phyloP scores from a whole-genome alignment of 2,797 vertebrate species.

The Chelidonichthys spinosus region DNA sequence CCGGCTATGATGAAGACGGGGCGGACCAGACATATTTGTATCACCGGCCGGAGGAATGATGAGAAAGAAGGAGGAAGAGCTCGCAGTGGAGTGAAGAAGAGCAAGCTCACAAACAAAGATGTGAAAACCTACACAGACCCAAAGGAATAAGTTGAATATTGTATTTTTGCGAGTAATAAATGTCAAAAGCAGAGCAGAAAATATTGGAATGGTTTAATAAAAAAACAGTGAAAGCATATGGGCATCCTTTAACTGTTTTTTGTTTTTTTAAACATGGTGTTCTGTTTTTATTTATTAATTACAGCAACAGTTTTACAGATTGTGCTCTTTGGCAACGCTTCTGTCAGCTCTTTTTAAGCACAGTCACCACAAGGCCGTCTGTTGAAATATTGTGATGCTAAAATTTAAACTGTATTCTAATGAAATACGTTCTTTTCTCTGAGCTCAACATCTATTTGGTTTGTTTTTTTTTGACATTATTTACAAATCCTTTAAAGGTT shows the following conservation, averaged over 20 bases:
- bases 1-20: slow-evolving; percentile 61
- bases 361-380: slow-evolving; percentile 4
- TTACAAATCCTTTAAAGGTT: not conserved
- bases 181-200: slow-evolving; percentile 23
- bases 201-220: slow-evolving; percentile 15
- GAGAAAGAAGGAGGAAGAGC: not conserved
- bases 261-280: slow-evolving; percentile 1
- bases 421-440: slow-evolving; percentile 32
- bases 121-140: not conserved
- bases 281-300: slow-evolving; percentile 27
- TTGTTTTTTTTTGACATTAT: not conserved
- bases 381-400: slow-evolving; percentile 23
- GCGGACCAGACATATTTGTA: slow-evolving; percentile 69
- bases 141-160: slow-evolving; percentile 23
- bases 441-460: slow-evolving; percentile 44
- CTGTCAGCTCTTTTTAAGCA: slow-evolving; percentile 31
- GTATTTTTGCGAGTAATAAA: slow-evolving; percentile 27
- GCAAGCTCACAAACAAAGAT: too few relatives aligned
- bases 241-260: not conserved
- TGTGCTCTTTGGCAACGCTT: slow-evolving; percentile 49
- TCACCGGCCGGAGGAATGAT: slow-evolving; percentile 65
- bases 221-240: slow-evolving; percentile 29
- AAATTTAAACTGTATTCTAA: slow-evolving; percentile 9
- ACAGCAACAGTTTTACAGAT: slow-evolving; percentile 7
- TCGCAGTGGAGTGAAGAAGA: not conserved